Conservation (phyloP, 2,888 invertebrate genomes). For the Andrena chrysosceles region DNA sequence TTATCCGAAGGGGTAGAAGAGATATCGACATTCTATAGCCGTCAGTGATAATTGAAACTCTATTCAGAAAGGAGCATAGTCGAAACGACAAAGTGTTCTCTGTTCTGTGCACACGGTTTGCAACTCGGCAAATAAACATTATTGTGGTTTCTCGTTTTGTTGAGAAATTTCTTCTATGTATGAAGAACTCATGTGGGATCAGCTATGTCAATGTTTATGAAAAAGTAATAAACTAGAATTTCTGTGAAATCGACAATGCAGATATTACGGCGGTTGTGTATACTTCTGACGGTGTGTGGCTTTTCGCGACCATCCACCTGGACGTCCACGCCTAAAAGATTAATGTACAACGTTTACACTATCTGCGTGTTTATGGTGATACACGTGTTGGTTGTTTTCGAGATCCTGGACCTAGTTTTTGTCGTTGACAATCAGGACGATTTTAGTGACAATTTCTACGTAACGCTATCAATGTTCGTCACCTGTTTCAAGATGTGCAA, state of each 20-base stretch:
- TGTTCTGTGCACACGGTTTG: background rate
- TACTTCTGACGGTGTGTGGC: constrained; percentile 36
- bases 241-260: constrained; percentile 11
- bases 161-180: background rate
- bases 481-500: constrained; percentile 46
- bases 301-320: constrained; percentile 36
- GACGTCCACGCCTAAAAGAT: background rate
- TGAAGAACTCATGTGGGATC: too few species aligned
- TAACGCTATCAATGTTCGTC: constrained; percentile 24
- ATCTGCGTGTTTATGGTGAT: constrained; percentile 24
- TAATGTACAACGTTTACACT: constrained; percentile 36
- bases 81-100: background rate
- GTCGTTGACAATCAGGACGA: constrained; percentile 54
- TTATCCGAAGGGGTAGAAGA: background rate
- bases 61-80: background rate
- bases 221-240: background rate
- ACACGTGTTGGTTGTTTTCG: background rate
- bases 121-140: background rate
- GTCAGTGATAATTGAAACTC: background rate
- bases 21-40: background rate
- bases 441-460: constrained; percentile 52
- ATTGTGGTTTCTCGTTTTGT: background rate
- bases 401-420: constrained; percentile 51
- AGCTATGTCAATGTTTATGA: background rate
- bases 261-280: constrained; percentile 16